Conservation (phyloP, 1,140 invertebrate genomes). For the Drosophila kepulauana region DNA sequence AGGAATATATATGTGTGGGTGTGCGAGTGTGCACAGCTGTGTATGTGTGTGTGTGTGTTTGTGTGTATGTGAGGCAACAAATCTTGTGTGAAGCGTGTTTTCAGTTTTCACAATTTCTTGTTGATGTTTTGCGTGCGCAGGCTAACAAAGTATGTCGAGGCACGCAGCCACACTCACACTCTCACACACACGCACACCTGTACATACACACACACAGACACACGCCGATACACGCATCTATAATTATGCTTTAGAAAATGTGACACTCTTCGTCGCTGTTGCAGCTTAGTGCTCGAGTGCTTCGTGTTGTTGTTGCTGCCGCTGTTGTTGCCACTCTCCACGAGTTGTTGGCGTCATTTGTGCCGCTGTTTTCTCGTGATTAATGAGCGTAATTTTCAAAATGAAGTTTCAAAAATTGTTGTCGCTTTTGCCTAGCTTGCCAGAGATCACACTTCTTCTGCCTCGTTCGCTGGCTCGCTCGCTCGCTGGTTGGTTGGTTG, state of each 20-base stretch:
- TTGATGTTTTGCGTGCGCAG: conserved; percentile 56
- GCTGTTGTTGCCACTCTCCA: not conserved
- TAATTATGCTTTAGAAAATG: conserved; percentile 39
- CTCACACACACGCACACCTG: not conserved
- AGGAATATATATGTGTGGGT: too few relatives aligned
- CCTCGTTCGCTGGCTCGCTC: not conserved
- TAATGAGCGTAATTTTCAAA: conserved; percentile 70
- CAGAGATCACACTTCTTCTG: not conserved
- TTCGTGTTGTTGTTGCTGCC: not conserved
- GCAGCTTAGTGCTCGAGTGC: not conserved
- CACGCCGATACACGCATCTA: conserved; percentile 23
- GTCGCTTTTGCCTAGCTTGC: conserved; percentile 16
- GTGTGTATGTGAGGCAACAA: conserved; percentile 2
- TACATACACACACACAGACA: not conserved
- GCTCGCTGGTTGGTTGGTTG: not conserved
- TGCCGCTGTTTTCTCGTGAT: conserved; percentile 56
- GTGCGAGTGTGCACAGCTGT: not conserved
- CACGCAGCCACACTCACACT: conserved; percentile 44
- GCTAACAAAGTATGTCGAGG: conserved; percentile 57
- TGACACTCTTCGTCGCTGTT: conserved; percentile 20
- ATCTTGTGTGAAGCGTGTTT: conserved; percentile 32
- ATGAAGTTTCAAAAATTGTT: conserved; percentile 62
- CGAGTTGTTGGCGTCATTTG: conserved; percentile 16
- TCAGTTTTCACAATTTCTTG: conserved; percentile 52
- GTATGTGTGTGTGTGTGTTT: not conserved